Percentiles rank a stretch among this genome's conserved stretches.
Evolutionary conservation across 2,797 vertebrate species (phyloP).

Genomic region (Lepilemur ruficaudatus): DNA sequence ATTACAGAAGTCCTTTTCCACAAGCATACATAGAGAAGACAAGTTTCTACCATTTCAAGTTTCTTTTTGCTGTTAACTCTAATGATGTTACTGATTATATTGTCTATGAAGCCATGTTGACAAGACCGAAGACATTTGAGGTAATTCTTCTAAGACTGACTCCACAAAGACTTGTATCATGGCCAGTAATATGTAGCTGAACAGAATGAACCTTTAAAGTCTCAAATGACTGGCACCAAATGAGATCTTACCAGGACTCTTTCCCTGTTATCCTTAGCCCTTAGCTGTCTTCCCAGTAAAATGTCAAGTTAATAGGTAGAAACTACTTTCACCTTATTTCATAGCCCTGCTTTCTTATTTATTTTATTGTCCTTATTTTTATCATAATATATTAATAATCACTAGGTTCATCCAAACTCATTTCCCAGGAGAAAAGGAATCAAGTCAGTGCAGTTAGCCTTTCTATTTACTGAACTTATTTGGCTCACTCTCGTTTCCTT

Average conservation of each 20-base stretch:
- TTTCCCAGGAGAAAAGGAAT: slow-evolving; percentile 12
- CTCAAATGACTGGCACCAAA: not conserved
- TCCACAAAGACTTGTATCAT: not conserved
- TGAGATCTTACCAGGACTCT: not conserved
- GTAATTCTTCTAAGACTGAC: not conserved
- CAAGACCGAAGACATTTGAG: not conserved
- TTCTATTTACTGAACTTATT: not conserved
- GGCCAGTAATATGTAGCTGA: not conserved
- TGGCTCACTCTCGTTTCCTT: not conserved
- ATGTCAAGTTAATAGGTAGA: not conserved
- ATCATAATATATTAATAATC: not conserved
- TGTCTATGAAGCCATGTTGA: not conserved
- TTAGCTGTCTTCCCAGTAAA: not conserved
- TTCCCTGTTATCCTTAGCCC: not conserved
- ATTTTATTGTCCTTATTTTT: slow-evolving; percentile 16
- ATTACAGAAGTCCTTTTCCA: not conserved
- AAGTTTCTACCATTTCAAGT: not conserved
- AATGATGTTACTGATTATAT: not conserved
- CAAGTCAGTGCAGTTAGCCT: not conserved
- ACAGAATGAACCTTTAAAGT: not conserved
- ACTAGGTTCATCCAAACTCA: not conserved
- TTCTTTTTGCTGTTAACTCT: slow-evolving; percentile 3
- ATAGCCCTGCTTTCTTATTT: not conserved
- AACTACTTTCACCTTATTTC: not conserved
- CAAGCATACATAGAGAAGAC: not conserved